phyloP scores from a whole-genome alignment of 2,797 vertebrate species.

The Sebastiscus tertius region DNA sequence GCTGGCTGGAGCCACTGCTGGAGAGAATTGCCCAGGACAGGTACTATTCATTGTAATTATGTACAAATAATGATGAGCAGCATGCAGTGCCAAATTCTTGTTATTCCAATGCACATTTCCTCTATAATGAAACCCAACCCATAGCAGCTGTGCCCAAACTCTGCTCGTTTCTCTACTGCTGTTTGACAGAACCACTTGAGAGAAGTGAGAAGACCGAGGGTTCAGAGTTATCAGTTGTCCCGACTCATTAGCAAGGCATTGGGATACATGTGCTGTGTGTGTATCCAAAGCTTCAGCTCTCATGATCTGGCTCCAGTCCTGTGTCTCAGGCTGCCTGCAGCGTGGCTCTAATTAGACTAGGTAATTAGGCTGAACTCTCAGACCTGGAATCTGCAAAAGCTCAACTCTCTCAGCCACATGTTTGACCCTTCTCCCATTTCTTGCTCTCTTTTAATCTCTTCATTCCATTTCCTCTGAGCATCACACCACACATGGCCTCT shows the following conservation, averaged over 20 bases:
- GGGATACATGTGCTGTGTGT: constrained; percentile 29
- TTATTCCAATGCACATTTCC: neutral
- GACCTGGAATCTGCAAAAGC: constrained; percentile 54
- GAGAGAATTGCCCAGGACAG: constrained; percentile 88
- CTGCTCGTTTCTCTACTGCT: neutral
- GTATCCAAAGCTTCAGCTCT: constrained; percentile 19
- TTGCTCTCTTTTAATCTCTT: constrained; percentile 32
- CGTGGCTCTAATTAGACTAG: constrained; percentile 61
- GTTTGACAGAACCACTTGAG: constrained; percentile 47
- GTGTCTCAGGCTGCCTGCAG: constrained; percentile 63
- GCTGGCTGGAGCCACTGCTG: constrained; percentile 91
- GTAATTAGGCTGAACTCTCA: constrained; percentile 62
- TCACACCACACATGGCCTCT: constrained; percentile 16
- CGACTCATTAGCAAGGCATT: constrained; percentile 36
- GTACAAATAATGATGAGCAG: neutral
- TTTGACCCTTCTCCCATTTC: constrained; percentile 43
- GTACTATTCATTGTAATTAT: constrained; percentile 52
- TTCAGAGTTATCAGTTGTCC: constrained; percentile 30
- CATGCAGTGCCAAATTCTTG: neutral
- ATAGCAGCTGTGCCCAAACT: neutral
- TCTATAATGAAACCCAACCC: neutral
- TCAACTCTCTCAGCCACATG: constrained; percentile 46
- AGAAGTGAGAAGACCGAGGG: constrained; percentile 24
- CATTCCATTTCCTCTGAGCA: constrained; percentile 28
- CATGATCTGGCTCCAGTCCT: constrained; percentile 57